Base-by-base conservation (phyloP, 2,888 invertebrate genomes). In the Archips xylosteana region DNA sequence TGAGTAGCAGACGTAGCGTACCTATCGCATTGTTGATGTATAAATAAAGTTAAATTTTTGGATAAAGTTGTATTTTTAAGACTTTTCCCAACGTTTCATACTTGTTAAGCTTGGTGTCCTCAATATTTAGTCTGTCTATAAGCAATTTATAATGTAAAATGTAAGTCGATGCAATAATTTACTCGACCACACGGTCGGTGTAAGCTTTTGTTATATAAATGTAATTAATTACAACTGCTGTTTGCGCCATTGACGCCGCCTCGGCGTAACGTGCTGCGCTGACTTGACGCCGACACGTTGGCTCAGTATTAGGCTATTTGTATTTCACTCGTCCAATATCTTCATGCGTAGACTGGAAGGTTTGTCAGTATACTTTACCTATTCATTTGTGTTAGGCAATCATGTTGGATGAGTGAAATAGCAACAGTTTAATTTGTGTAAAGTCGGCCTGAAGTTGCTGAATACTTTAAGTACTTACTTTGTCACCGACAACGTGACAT, bases 111-210 rank as follows among this genome's bases (percentile, higher is more conserved):
- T 74, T 60, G 64, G 63, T 74, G 74, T 74, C 74, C 80, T 81
- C 80, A 79, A 75, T 82, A 67, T 67, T 65, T 51, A 65, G 74
- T 64, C 59, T 64, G 70, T 74, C 68, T 74, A 61, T 65, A 74
- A 81, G 81, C 82, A 82, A 80, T 81, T 76, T 82, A 77, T 70
- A 76, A 77, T 78, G 76, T 82, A 73, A 72, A 61, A 63, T 75
- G 70, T 80, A 74, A 78, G 76, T 75, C 72, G 75, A 78, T 74
- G 70, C 74, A 74, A 74, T 74, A 74, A 74, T 60, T 74, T 74
- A 72, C 62, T 69, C 49, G 49, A 42, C 34, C 63, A 64, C 64
- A 65, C 61, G 36, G 57, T 67, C 39, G 66, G 23, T 51, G n/a
- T 60, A 70, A 65, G 69, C 74, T 74, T 74, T 74, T 68, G 68